Base-by-base conservation (phyloP, 2,888 invertebrate species). In the Rhabditophanes sp. region DNA sequence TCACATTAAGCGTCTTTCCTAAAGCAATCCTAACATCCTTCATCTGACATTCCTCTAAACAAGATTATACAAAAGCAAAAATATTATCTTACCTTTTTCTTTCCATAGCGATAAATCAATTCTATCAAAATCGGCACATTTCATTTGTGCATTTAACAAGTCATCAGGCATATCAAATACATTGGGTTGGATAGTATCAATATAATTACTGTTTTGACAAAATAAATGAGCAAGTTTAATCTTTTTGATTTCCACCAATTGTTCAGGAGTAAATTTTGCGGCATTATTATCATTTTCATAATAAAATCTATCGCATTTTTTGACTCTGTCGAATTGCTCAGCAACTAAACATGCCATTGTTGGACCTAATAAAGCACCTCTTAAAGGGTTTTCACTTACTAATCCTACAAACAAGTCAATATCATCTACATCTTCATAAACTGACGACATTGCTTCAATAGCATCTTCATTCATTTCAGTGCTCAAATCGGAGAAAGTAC, bases 281-380 rank as follows among this genome's bases (percentile, higher is more conserved):
- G 50, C 64, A 7, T 41, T 37, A 30, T 53, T 50, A 25, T 64
- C 56, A 35, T 65, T 64, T 46, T 68, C 65, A 65, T 87, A 88
- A 83, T 88, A 93, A 72, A 79, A 88, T 53, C 90, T 73, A 71
- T 93, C 93, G 61, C 90, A 90, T 63, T 82, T 82, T 39, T 62
- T 61, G 23, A 59, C 39, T 25, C 64, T 37, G 24, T 53, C 52
- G 39, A 64, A 64, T 69, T 90, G 90, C 30, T 82, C 80, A 32
- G 84, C 88, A 53, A 93, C 82, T 57, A 93, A 81, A 79, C 75
- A 75, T n/a, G 85, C 85, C 65, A 90, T 81, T 0, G 90, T 88
- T 0, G 29, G 88, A 6, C 27, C 27, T 27, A 43, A 32, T 25
- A 43, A 33, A 7, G 45, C 45, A 6, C 45, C 46, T n/a, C 33